These are phyloP conservation scores for Neosilurus hyrtlii DNA, from an alignment of 2,797 vertebrate genomes.

Conservation along the genomic window DNA sequence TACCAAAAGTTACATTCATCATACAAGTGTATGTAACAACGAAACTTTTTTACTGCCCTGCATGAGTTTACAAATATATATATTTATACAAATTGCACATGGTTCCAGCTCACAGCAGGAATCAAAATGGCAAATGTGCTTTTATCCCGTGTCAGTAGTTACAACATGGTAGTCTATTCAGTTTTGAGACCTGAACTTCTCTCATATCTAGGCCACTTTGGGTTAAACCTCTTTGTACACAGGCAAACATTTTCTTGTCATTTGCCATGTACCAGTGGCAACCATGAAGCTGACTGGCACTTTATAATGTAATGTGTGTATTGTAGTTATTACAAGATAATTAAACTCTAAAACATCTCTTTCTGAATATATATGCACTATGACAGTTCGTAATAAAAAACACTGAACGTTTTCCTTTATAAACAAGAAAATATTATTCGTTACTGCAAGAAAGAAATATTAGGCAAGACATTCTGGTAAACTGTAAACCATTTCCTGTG, in stretches of 20 bases:
- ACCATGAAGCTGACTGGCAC: background rate
- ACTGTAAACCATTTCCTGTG: background rate
- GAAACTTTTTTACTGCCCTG: background rate
- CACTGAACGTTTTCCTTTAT: background rate
- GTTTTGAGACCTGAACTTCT: background rate
- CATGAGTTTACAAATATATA: background rate
- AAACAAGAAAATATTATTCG: background rate
- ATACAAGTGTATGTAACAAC: background rate
- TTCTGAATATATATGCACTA: background rate
- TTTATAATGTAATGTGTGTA: background rate
- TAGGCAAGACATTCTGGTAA: background rate
- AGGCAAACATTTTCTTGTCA: background rate
- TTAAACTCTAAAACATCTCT: background rate
- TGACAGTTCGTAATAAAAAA: background rate
- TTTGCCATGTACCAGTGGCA: background rate
- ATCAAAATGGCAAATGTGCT: too few species aligned
- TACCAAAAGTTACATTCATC: too few species aligned
- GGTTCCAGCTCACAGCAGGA: background rate
- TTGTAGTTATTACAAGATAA: background rate
- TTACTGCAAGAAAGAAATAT: background rate
- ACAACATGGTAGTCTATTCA: too few species aligned
- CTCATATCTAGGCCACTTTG: background rate
- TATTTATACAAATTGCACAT: background rate
- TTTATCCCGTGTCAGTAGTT: too few species aligned
- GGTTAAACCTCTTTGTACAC: background rate